Evolutionary conservation across 2,113 vertebrate species (phyloP).

Genomic region (Gambusia holbrooki): DNA sequence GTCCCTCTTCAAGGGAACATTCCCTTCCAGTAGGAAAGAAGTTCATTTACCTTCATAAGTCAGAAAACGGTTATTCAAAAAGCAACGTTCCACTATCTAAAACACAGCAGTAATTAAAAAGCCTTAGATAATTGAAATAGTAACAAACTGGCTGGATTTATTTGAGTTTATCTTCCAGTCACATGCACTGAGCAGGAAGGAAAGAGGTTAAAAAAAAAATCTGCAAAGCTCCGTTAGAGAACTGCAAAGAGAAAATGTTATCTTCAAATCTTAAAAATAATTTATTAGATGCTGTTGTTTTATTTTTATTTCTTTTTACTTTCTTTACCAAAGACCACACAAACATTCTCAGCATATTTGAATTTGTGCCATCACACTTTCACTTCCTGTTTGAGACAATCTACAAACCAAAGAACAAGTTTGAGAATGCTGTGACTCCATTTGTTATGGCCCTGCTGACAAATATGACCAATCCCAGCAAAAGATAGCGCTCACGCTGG

Average conservation of each 20-base stretch:
- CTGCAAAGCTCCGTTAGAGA: no score
- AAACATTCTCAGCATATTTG: slow-evolving; percentile 55
- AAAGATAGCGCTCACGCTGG: slow-evolving; percentile 64
- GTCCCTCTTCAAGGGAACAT: no score
- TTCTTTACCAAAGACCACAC: slow-evolving; percentile 54
- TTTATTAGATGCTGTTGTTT: slow-evolving; percentile 39
- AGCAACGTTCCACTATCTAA: no score
- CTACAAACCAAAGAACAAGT: slow-evolving; percentile 57
- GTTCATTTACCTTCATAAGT: background rate
- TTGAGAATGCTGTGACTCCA: slow-evolving; percentile 62
- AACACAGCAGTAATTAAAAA: no score
- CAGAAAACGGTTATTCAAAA: no score
- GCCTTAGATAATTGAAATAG: no score
- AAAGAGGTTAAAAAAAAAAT: background rate
- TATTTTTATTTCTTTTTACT: slow-evolving; percentile 38
- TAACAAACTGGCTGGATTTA: background rate
- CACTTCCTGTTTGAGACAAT: slow-evolving; percentile 44
- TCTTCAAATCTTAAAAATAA: background rate
- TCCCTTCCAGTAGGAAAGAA: background rate
- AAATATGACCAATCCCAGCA: slow-evolving; percentile 74
- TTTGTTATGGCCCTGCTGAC: slow-evolving; percentile 71
- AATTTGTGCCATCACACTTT: slow-evolving; percentile 12
- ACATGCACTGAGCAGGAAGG: no score
- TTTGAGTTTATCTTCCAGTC: no score
- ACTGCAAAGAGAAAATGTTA: background rate